Conservation (phyloP, 2,888 invertebrate species). For the Morinoia aosen region DNA sequence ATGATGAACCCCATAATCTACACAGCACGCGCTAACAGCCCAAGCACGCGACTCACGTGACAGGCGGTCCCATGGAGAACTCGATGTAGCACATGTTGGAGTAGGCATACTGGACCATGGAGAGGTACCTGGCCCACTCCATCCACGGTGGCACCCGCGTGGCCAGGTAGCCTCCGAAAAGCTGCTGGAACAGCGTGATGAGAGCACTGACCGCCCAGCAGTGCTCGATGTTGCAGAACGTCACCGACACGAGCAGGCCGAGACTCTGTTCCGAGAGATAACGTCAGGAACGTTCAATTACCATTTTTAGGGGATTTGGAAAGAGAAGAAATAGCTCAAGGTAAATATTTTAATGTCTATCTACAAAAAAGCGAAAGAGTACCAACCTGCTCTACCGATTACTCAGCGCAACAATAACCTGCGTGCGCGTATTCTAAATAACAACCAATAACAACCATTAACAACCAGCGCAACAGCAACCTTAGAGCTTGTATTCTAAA, state of each 20-base stretch:
- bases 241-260: slow-evolving; percentile 84
- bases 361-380: slow-evolving; percentile 79
- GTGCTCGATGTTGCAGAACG: slow-evolving; percentile 83
- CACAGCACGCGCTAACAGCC: not conserved
- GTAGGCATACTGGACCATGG: slow-evolving; percentile 85
- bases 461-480: not conserved
- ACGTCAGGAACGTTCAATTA: not conserved
- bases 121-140: slow-evolving; percentile 82
- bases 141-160: slow-evolving; percentile 82
- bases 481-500: not conserved
- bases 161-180: slow-evolving; percentile 83
- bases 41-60: not conserved
- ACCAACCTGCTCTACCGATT: slow-evolving; percentile 83
- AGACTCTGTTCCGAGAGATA: slow-evolving; percentile 75
- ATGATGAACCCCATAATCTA: too few relatives aligned
- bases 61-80: slow-evolving; percentile 71
- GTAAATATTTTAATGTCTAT: not conserved
- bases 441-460: not conserved
- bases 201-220: slow-evolving; percentile 84
- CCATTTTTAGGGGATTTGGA: not conserved
- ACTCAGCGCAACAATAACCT: slow-evolving; percentile 71
- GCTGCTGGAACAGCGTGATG: slow-evolving; percentile 82
- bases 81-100: slow-evolving; percentile 86
- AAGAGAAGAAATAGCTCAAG: not conserved
- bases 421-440: not conserved